Evolutionary conservation across 2,113 vertebrate species (phyloP).

Genomic region (Lagopus muta): DNA sequence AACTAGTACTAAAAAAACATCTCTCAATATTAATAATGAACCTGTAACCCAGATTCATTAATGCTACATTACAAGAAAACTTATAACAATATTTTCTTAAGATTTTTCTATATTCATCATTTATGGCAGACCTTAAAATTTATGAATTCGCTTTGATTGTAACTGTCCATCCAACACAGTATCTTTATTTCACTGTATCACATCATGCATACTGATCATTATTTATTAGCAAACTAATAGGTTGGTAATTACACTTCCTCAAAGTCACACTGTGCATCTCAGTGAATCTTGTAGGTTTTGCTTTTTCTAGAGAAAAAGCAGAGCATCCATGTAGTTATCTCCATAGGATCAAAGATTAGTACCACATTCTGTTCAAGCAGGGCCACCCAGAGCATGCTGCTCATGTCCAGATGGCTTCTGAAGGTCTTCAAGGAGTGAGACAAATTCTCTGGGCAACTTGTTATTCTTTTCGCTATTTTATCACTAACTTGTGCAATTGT

Average conservation of each 20-base stretch:
- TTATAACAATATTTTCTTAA: not conserved
- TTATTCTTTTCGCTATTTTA: slow-evolving; percentile 30
- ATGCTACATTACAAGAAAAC: not conserved
- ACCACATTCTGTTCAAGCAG: no score
- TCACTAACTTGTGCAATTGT: slow-evolving; percentile 10
- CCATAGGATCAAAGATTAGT: not conserved
- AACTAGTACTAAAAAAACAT: not conserved
- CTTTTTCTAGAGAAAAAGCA: not conserved
- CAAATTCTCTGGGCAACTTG: not conserved
- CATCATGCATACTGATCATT: no score
- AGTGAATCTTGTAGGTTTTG: not conserved
- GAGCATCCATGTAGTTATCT: not conserved
- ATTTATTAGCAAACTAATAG: not conserved
- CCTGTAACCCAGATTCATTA: not conserved
- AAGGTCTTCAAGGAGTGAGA: not conserved
- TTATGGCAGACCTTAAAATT: not conserved
- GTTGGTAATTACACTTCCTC: not conserved
- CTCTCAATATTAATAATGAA: not conserved
- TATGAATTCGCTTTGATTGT: not conserved
- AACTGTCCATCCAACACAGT: not conserved
- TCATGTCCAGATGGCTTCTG: not conserved
- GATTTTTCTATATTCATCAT: slow-evolving; percentile 10
- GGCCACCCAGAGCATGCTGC: not conserved
- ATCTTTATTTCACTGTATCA: not conserved
- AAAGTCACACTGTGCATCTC: not conserved